Evolutionary conservation across 2,797 vertebrate species (phyloP).

Genomic region (Balearica regulorum): DNA sequence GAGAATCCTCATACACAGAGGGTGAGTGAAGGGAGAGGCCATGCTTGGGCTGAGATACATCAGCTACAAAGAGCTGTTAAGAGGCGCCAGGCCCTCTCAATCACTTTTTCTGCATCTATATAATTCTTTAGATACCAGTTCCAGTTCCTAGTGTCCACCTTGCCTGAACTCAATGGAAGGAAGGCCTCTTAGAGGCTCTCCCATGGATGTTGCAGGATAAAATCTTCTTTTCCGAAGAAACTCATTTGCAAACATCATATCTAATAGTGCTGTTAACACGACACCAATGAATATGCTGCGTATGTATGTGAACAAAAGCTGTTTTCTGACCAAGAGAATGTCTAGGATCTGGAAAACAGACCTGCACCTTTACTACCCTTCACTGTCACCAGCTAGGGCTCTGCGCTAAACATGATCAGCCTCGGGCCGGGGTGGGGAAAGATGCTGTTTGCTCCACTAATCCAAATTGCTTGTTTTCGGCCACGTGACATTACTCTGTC

Average conservation of each 20-base stretch:
- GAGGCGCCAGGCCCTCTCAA: not conserved
- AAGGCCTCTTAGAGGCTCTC: not conserved
- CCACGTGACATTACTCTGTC: rapidly evolving
- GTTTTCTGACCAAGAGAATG: not conserved
- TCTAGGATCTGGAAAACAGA: conserved; percentile 6
- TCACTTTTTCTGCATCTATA: not conserved
- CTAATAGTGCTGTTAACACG: not conserved
- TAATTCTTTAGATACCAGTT: conserved; percentile 16
- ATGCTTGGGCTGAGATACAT: not conserved
- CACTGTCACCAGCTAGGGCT: not conserved
- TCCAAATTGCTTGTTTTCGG: not conserved
- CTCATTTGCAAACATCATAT: not conserved
- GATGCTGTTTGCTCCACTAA: not conserved
- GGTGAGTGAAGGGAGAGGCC: conserved; percentile 73
- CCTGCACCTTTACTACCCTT: not conserved
- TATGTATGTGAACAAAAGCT: not conserved
- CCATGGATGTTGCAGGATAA: not conserved
- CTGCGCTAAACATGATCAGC: not conserved
- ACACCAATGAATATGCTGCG: not conserved
- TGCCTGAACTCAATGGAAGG: not conserved
- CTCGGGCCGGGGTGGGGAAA: rapidly evolving
- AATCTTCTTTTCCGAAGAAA: conserved; percentile 14
- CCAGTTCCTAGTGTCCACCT: not conserved
- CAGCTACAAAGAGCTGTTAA: not conserved
- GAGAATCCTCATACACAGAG: conserved; percentile 92